Percentiles rank a stretch among this genome's conserved stretches.
These are phyloP conservation scores for Mya arenaria DNA, from an alignment of 1,140 invertebrate species.

Conservation along the genomic window DNA sequence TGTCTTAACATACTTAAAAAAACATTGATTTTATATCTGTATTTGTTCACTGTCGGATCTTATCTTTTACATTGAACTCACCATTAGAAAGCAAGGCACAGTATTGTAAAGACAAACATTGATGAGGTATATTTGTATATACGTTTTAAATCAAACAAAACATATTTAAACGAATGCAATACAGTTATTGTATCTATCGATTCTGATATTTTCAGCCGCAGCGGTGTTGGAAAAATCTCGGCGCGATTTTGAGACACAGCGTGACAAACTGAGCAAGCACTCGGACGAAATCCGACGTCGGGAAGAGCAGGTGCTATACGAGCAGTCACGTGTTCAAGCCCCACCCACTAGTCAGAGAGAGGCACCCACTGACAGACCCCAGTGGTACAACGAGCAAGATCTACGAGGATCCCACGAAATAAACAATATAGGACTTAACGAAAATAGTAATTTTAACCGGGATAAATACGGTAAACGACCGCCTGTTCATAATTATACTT, in stretches of 20 bases:
- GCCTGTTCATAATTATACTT: slow-evolving; percentile 66
- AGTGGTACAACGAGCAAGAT: slow-evolving; percentile 62
- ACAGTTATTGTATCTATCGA: too few relatives aligned
- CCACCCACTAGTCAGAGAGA: not conserved
- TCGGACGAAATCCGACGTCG: slow-evolving; percentile 30
- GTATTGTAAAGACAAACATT: too few relatives aligned
- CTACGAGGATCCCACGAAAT: slow-evolving; percentile 66
- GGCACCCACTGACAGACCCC: not conserved
- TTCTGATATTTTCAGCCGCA: slow-evolving; percentile 55
- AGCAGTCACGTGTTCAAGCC: not conserved
- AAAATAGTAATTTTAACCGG: slow-evolving; percentile 62
- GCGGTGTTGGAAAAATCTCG: slow-evolving; percentile 48
- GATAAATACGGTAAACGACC: slow-evolving; percentile 65
- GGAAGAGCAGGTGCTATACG: slow-evolving; percentile 54
- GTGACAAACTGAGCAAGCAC: not conserved
- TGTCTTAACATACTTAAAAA: too few relatives aligned
- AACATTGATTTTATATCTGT: too few relatives aligned
- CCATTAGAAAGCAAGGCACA: too few relatives aligned
- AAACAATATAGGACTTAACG: slow-evolving; percentile 62
- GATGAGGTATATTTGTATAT: too few relatives aligned
- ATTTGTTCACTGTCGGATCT: too few relatives aligned
- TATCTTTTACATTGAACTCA: too few relatives aligned
- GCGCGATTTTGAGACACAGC: slow-evolving; percentile 53
- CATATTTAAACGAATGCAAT: too few relatives aligned
- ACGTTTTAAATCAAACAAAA: too few relatives aligned